Base-by-base conservation (phyloP, 2,797 vertebrate species). In the Muscicapa striata region DNA sequence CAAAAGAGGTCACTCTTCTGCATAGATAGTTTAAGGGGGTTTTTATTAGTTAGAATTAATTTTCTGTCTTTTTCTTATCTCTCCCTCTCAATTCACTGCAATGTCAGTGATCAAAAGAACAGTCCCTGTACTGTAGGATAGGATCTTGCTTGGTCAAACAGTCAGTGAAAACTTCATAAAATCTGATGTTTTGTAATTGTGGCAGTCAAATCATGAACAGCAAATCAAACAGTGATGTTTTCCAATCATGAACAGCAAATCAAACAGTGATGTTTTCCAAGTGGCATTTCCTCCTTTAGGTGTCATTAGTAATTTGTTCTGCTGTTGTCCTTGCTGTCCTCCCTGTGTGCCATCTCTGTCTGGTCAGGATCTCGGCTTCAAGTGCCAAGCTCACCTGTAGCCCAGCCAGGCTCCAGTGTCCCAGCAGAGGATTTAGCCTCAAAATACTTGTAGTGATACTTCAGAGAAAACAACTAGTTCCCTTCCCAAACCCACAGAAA, bases 251-350 rank as follows among this genome's bases (percentile, higher is more conserved):
- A n/a, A n/a, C n/a, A n/a, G n/a, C n/a, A n/a, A n/a, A n/a, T n/a
- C 52, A 6, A 54, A 46, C 16, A 48, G 1, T 82, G 64, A 70
- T 75, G 46, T 72, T 91, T 84, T 91, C 87, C 34, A 55, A 76
- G 22, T 82, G 76, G 61, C 87, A 96, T 87, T 94, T 88, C 29
- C 16, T 93, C 67, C 62, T 95, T 81, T 75, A 77, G 92, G 84
- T 97, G 93, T 96, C 97, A 88, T 85, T 93, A 96, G 66, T 95
- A 93, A 98, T 98, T 96, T 97, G 80, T 82, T 93, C 89, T 30
- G 81, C 86, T 52, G 24, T 87, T 91, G 54, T 90, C 66, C 93
- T 97, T 88, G 96, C 91, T 88, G 73, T 69, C 26, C 8, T 88
- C 94, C 72, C 29, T 81, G 4, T 22, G 69, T 52, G 61, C 89